Percentiles rank a stretch among this genome's conserved stretches.
Conservation (phyloP, 2,113 vertebrate genomes). For the Spheniscus mendiculus region DNA sequence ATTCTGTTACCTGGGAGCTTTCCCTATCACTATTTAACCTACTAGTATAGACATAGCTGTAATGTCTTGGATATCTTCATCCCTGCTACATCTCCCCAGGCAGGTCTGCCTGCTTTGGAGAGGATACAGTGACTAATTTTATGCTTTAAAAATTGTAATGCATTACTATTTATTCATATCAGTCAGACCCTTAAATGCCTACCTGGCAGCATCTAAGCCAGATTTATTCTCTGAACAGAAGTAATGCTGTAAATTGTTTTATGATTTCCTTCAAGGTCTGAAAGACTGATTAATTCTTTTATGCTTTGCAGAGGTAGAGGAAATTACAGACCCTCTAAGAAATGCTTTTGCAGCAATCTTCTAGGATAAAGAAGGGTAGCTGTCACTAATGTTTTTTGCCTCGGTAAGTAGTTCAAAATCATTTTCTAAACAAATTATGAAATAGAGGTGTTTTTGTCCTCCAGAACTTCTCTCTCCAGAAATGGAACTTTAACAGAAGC, state of each 20-base stretch:
- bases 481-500: neutral
- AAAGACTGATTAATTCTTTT: neutral
- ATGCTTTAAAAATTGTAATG: neutral
- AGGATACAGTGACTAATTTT: neutral
- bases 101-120: neutral
- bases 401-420: neutral
- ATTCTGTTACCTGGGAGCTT: neutral
- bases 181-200: neutral
- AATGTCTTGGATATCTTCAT: neutral
- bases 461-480: neutral
- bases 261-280: neutral
- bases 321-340: neutral
- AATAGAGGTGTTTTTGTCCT: neutral
- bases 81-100: neutral
- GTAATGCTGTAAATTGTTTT: neutral
- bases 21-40: neutral
- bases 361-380: neutral
- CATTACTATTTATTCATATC: neutral
- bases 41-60: neutral
- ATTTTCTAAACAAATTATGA: neutral
- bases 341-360: neutral
- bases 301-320: neutral
- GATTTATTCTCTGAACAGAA: neutral
- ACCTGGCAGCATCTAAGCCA: neutral
- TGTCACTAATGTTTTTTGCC: neutral